A percentile compares a stretch with the other conserved stretches of the same genome.
Evolutionary conservation across 37 sponge, comb jelly and placozoan species (phyloP).

Genomic region (Corticium candelabrum): DNA sequence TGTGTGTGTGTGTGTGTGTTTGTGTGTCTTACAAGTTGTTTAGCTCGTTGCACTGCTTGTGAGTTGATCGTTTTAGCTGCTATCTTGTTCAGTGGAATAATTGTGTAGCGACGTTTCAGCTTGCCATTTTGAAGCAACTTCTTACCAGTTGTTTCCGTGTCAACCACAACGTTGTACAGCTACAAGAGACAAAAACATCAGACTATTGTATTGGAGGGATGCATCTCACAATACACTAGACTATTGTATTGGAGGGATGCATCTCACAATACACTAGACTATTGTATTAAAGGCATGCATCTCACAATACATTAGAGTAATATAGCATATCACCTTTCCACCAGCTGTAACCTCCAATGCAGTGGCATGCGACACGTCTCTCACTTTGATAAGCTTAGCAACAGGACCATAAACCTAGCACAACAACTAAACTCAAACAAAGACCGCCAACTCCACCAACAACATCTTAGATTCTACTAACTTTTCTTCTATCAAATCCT

Average conservation of each 20-base stretch:
- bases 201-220: too few species aligned
- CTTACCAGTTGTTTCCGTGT: constrained; percentile 85
- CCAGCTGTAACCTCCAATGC: constrained; percentile 94
- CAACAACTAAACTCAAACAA: constrained; percentile 5
- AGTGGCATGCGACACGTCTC: constrained; percentile 55
- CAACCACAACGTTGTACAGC: constrained; percentile 91
- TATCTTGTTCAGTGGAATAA: constrained; percentile 97
- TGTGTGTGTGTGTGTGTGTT: not conserved
- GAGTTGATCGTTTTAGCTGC: constrained; percentile 33
- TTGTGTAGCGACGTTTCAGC: constrained; percentile 67
- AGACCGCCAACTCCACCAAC: not conserved
- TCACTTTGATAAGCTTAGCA: constrained; percentile 66
- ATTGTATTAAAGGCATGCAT: too few species aligned
- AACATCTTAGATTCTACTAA: constrained; percentile 20
- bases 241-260: too few species aligned
- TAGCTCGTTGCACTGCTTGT: constrained; percentile 47
- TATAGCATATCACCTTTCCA: constrained; percentile 57
- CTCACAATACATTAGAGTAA: too few species aligned
- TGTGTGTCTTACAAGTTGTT: constrained; percentile 44
- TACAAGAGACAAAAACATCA: constrained; percentile 14
- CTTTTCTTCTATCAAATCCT: constrained; percentile 55
- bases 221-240: too few species aligned
- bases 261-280: too few species aligned
- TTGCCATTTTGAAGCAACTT: constrained; percentile 72
- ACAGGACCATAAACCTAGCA: constrained; percentile 64